Percentiles rank a stretch among this genome's conserved stretches.
phyloP scores from a whole-genome alignment of 2,113 vertebrate genomes.

The Pantherophis guttatus region DNA sequence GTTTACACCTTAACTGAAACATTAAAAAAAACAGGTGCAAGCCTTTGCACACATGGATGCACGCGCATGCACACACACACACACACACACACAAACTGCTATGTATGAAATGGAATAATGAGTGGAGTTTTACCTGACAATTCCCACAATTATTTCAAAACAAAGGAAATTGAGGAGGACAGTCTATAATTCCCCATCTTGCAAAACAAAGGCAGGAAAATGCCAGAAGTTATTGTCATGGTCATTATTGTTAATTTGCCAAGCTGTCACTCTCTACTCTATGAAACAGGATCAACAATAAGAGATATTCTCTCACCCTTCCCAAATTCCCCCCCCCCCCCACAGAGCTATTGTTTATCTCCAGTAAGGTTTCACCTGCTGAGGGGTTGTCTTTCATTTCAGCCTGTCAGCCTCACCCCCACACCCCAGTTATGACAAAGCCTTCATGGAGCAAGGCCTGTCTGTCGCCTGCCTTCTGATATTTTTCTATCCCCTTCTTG shows the following conservation, averaged over 20 bases:
- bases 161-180: neutral
- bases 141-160: neutral
- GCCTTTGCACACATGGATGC: neutral
- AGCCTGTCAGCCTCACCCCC: neutral
- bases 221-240: neutral
- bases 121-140: neutral
- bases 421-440: neutral
- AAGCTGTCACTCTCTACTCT: neutral
- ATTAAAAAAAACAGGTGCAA: neutral
- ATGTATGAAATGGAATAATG: neutral
- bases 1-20: neutral
- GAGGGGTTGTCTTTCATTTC: neutral
- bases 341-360: neutral
- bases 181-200: neutral
- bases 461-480: slow-evolving; percentile 15
- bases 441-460: neutral
- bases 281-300: neutral
- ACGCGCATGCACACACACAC: neutral
- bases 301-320: neutral
- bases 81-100: neutral
- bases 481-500: slow-evolving; percentile 10
- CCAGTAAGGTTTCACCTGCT: slow-evolving; percentile 7
- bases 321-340: neutral
- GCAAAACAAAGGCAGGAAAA: neutral
- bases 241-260: slow-evolving; percentile 14